Evolutionary conservation across 2,888 invertebrate genomes (phyloP), one percentile per base, ranked within the genome.

Genomic region (Cheiracanthium punctorium): DNA sequence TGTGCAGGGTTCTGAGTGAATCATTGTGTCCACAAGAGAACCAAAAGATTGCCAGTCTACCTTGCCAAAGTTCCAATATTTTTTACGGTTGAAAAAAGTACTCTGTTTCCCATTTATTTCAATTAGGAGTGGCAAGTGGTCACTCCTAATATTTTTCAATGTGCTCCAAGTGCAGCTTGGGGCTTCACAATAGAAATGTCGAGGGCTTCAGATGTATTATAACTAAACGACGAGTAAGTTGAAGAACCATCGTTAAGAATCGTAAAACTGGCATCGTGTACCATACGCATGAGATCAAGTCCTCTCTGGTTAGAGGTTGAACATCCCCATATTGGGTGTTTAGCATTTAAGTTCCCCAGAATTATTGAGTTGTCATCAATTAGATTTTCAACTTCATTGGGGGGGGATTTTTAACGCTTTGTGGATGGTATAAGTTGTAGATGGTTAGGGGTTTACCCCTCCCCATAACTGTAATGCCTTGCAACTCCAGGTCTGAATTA

Each of bases 371-470:
- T 32, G 8, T 74, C 2, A 24, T 33, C 20, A 5, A 75, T n/a
- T n/a, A 24, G 52, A 52, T 5, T 4, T 52, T 20, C 4, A 17
- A 17, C 12, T 20, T 5, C 20, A 20, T 24, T 29, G 0, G 0
- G 12, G 64, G 64, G 2, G 64, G 65, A 24, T 65, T 33, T 0
- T 64, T 33, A 12, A 2, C 12, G 20, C 64, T 75, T 1, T 64
- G 64, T 10, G 75, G 75, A 37, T 75, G 75, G 32, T 75, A 75
- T 20, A 75, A n/a, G 37, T 75, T 75, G 14, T 17, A 24, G 0
- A 75, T 75, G 33, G 32, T 30, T 2, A 75, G n/a, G 7, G 64
- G 20, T 37, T 48, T 48, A 17, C 43, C 43, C 17, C 17, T 48
- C 43, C 10, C 5, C 17, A 14, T 48, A 48, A 48, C 17, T 17